These are phyloP conservation scores for Gasterosteus nipponicus DNA, from an alignment of 2,113 vertebrate species.

Conservation along the genomic window DNA sequence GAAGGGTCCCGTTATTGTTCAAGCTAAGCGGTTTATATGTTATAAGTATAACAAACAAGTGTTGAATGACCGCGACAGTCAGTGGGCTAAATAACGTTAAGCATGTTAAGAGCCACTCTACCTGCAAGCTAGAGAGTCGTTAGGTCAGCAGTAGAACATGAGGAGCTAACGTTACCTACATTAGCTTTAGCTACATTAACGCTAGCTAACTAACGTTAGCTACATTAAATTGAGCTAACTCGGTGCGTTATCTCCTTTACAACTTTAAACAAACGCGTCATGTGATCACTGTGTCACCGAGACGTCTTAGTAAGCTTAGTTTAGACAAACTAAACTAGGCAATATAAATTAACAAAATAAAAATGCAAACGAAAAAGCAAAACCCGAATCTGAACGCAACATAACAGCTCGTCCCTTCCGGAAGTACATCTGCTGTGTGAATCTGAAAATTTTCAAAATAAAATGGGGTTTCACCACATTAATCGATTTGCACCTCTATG, in stretches of 20 bases:
- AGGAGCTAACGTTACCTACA: constrained; percentile 39
- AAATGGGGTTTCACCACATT: background rate
- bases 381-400: background rate
- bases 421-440: background rate
- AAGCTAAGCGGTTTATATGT: background rate
- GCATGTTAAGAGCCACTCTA: constrained; percentile 10
- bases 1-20: too few relatives aligned
- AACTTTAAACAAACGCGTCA: background rate
- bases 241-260: background rate
- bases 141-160: constrained; percentile 1
- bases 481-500: too few relatives aligned
- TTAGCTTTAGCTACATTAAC: constrained; percentile 4
- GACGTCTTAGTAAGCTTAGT: background rate
- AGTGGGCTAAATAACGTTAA: background rate
- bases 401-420: background rate
- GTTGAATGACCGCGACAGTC: too few relatives aligned
- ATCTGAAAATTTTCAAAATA: constrained; percentile 5
- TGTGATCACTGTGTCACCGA: background rate
- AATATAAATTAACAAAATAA: background rate
- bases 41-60: background rate
- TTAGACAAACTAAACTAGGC: rapidly evolving
- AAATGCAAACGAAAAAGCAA: background rate
- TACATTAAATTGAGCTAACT: constrained; percentile 10
- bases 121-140: constrained; percentile 27
- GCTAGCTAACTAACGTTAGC: too few relatives aligned